phyloP scores from a whole-genome alignment of 1,140 invertebrate species.

The Sminthurides bifidus region DNA sequence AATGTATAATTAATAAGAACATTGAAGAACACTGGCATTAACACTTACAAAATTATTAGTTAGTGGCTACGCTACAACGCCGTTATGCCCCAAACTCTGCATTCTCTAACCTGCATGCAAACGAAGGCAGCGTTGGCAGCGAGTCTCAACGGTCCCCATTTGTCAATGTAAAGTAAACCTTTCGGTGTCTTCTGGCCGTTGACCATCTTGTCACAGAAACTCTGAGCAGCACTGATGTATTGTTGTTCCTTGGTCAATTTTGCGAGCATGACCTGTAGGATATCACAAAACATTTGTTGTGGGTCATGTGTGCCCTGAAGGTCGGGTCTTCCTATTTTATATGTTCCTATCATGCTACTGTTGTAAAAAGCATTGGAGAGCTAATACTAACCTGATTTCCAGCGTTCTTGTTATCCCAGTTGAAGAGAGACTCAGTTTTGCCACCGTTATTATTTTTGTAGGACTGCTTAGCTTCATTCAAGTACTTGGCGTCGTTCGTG shows the following conservation, averaged over 20 bases:
- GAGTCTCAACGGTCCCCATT: slow-evolving; percentile 45
- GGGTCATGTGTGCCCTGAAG: no score
- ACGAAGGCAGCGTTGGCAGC: slow-evolving; percentile 48
- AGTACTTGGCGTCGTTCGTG: slow-evolving; percentile 43
- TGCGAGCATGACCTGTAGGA: slow-evolving; percentile 40
- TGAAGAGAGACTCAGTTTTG: not conserved
- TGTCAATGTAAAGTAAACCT: slow-evolving; percentile 46
- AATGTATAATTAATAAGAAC: no score
- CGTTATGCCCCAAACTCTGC: no score
- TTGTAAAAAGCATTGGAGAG: not conserved
- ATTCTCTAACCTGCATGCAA: slow-evolving; percentile 44
- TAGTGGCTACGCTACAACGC: no score
- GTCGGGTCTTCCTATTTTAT: not conserved
- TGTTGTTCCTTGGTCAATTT: slow-evolving; percentile 39
- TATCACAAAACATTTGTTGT: not conserved
- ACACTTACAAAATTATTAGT: no score
- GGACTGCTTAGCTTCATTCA: slow-evolving; percentile 43
- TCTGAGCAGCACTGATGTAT: slow-evolving; percentile 40
- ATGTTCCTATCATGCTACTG: not conserved
- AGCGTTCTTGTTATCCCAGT: not conserved
- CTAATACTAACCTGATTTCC: not conserved
- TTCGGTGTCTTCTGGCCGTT: slow-evolving; percentile 41
- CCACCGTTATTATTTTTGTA: slow-evolving; percentile 35
- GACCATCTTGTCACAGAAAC: slow-evolving; percentile 44
- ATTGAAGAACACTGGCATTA: no score